These are phyloP conservation scores for Gymnoscopelus braueri DNA, from an alignment of 2,797 vertebrate species.

Conservation along the genomic window DNA sequence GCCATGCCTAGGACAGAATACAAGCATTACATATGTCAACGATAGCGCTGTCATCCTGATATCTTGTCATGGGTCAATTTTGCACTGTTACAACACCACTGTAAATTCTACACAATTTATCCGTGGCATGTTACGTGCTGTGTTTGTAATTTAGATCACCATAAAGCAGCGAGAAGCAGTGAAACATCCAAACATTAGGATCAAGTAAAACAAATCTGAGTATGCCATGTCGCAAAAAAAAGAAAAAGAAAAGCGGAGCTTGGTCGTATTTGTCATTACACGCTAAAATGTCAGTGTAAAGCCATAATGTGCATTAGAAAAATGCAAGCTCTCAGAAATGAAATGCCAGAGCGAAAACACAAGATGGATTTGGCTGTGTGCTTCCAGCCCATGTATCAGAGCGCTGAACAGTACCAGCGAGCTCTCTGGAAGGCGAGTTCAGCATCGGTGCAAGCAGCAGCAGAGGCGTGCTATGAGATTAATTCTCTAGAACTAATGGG, in stretches of 20 bases:
- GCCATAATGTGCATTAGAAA: conserved; percentile 63
- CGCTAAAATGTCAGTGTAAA: conserved; percentile 46
- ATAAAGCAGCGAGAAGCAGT: conserved; percentile 7
- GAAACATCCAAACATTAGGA: conserved; percentile 45
- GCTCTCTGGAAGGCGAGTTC: conserved; percentile 63
- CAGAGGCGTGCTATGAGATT: conserved; percentile 80
- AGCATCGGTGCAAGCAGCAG: conserved; percentile 66
- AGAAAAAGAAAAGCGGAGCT: conserved; percentile 20
- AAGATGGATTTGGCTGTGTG: conserved; percentile 87
- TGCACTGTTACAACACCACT: conserved; percentile 7
- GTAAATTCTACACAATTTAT: conserved; percentile 45
- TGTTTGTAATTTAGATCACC: conserved; percentile 10
- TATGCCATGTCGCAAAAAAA: conserved; percentile 46
- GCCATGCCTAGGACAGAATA: conserved; percentile 43
- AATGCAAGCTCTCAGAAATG: conserved; percentile 71
- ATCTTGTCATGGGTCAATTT: conserved; percentile 33
- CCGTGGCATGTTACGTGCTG: conserved; percentile 5
- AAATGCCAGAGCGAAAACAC: conserved; percentile 62
- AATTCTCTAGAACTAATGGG: conserved; percentile 92
- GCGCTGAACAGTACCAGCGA: conserved; percentile 65
- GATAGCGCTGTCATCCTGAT: conserved; percentile 22
- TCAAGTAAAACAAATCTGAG: conserved; percentile 18
- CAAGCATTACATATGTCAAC: conserved; percentile 48
- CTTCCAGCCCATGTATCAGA: conserved; percentile 84
- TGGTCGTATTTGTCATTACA: conserved; percentile 44